Evolutionary conservation across 2,888 invertebrate genomes (phyloP), one percentile per base, ranked within the genome.

Genomic region (Listrodromus nycthemerus): DNA sequence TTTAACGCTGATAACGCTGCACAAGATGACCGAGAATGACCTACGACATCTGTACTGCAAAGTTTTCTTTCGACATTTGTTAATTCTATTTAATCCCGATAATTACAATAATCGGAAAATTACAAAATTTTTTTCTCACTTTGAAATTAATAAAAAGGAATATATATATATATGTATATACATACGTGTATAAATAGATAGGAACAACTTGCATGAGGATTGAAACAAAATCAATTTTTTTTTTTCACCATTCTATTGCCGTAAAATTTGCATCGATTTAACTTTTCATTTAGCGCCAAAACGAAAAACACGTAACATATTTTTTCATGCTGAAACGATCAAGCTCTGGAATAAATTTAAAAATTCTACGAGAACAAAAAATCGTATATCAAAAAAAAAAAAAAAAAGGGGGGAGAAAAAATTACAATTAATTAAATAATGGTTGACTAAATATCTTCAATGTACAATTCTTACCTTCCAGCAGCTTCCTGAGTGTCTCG

Each of bases 381-480:
- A 37, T n/a, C n/a, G n/a, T n/a, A n/a, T n/a, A 6, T 33, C 2
- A 33, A 33, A 33, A n/a, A n/a, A n/a, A n/a, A n/a, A n/a, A n/a
- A n/a, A 41, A 41, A 41, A 33, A 41, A 41, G 13, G 10, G 16
- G 16, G 16, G 16, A 41, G 13, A 1, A 4, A n/a, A n/a, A 13
- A 13, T 3, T 16, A 16, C 41, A 41, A 16, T 16, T 2, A 10
- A 41, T 8, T 37, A 16, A n/a, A 48, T 48, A 30, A 8, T 10
- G 50, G 3, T 7, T 5, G 5, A 16, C 48, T 48, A n/a, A 50
- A 63, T 24, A 1, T 55, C 10, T 8, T 24, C 10, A 55, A 24
- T 24, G 30, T 52, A 1, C 19, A 27, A 30, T 13, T 86, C 90
- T 90, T 77, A 94, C 94, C 93, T 89, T 93, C 92, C 5, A 94